Evolutionary conservation across 2,113 vertebrate genomes (phyloP).

Genomic region (Petromus typicus): DNA sequence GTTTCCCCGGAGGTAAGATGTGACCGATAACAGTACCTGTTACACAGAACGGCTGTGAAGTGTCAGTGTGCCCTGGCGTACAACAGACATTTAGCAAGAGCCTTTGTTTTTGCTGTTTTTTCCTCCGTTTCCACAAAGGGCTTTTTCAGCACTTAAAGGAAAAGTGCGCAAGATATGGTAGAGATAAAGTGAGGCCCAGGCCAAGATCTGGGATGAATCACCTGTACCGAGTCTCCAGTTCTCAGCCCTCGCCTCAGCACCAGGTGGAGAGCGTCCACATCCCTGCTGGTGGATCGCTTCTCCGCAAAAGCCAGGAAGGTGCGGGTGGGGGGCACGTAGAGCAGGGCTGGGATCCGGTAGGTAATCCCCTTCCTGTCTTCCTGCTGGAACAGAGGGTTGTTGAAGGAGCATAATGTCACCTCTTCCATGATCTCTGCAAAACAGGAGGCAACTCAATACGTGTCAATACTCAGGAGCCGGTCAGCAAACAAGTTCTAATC

Average conservation of each 20-base stretch:
- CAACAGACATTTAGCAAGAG: not conserved
- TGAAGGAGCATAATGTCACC: rapidly evolving
- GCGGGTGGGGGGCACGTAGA: constrained; percentile 87
- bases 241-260: constrained; percentile 91
- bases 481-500: not conserved
- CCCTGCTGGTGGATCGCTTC: constrained; percentile 88
- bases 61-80: not conserved
- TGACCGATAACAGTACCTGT: not conserved
- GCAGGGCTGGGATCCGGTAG: constrained; percentile 94
- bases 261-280: constrained; percentile 90
- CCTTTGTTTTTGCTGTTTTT: not conserved
- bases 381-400: constrained; percentile 88
- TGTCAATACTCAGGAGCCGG: not conserved
- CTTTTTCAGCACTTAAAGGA: not conserved
- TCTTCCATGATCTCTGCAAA: constrained; percentile 4
- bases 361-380: constrained; percentile 84
- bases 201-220: constrained; percentile 73
- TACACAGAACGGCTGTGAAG: not conserved
- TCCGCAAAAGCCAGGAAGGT: constrained; percentile 95
- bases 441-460: constrained; percentile 10
- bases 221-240: constrained; percentile 88
- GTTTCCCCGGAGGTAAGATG: not conserved
- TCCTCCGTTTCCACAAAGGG: not conserved
- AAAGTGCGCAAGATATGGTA: not conserved
- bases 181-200: not conserved